Evolutionary conservation across 1,140 invertebrate genomes (phyloP).

Genomic region (Zaprionus nigranus): DNA sequence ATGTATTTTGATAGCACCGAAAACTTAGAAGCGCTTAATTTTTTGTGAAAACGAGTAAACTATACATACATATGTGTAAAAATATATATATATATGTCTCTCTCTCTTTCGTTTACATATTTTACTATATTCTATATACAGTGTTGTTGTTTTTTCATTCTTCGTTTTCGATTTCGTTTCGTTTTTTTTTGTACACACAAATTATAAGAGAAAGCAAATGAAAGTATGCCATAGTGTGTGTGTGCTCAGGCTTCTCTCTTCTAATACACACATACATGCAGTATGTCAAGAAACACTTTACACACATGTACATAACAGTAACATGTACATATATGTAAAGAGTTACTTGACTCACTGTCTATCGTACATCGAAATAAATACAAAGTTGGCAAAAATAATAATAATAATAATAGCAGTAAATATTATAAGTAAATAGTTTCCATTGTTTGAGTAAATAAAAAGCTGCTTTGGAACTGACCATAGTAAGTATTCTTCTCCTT

Average conservation of each 20-base stretch:
- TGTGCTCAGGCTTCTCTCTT: conserved; percentile 18
- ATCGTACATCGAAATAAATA: conserved; percentile 63
- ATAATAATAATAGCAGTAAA: conserved; percentile 29
- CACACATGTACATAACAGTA: no score
- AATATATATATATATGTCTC: conserved; percentile 4
- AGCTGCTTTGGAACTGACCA: conserved; percentile 71
- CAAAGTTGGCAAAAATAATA: conserved; percentile 73
- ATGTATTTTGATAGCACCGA: conserved; percentile 39
- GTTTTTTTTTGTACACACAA: conserved; percentile 28
- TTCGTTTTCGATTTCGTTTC: conserved; percentile 26
- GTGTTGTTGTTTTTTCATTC: neutral
- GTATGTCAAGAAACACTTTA: no score
- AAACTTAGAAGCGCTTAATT: conserved; percentile 26
- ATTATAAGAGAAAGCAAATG: conserved; percentile 34
- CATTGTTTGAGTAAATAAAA: conserved; percentile 36
- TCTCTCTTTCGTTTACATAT: conserved; percentile 6
- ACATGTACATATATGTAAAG: no score
- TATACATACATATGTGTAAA: conserved; percentile 57
- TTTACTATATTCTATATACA: conserved; percentile 11
- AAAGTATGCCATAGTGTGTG: conserved; percentile 39
- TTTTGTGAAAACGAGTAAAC: conserved; percentile 42
- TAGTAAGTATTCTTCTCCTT: conserved; percentile 15
- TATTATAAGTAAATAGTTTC: conserved; percentile 33
- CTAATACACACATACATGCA: conserved; percentile 52
- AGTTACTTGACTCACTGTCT: neutral